Conservation (phyloP, 2,113 vertebrate genomes). For the Calyptomena viridis region DNA sequence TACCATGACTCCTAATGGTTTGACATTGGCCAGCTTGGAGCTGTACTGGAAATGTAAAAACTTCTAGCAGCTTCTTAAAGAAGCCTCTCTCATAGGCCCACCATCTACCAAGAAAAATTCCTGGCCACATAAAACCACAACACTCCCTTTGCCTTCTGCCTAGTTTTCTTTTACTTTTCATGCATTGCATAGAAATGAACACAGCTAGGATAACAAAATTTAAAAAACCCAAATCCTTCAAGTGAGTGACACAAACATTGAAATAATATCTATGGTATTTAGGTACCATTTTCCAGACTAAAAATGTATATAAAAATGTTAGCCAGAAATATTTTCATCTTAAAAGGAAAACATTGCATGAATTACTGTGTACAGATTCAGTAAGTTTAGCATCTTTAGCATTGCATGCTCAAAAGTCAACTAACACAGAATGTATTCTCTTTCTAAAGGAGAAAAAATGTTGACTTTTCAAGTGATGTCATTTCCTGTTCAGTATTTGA, state of each 20-base stretch:
- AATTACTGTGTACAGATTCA: background rate
- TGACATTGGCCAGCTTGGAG: too few species aligned
- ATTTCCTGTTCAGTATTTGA: background rate
- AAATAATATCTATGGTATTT: background rate
- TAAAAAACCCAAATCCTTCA: fast-evolving
- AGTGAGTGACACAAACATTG: background rate
- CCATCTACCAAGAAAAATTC: too few species aligned
- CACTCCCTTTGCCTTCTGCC: background rate
- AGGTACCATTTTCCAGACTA: background rate
- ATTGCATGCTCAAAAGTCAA: background rate
- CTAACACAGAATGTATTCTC: background rate
- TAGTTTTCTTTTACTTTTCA: background rate
- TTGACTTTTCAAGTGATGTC: background rate
- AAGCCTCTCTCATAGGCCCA: too few species aligned
- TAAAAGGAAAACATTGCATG: background rate
- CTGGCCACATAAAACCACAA: too few species aligned
- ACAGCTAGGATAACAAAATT: background rate
- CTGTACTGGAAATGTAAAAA: too few species aligned
- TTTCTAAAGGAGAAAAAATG: background rate
- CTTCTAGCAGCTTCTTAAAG: too few species aligned
- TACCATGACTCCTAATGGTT: too few species aligned
- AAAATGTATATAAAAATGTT: background rate
- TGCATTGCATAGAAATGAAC: background rate
- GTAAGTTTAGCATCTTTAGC: background rate
- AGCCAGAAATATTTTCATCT: background rate